Conservation (phyloP, 2,113 vertebrate genomes). For the Python bivittatus region DNA sequence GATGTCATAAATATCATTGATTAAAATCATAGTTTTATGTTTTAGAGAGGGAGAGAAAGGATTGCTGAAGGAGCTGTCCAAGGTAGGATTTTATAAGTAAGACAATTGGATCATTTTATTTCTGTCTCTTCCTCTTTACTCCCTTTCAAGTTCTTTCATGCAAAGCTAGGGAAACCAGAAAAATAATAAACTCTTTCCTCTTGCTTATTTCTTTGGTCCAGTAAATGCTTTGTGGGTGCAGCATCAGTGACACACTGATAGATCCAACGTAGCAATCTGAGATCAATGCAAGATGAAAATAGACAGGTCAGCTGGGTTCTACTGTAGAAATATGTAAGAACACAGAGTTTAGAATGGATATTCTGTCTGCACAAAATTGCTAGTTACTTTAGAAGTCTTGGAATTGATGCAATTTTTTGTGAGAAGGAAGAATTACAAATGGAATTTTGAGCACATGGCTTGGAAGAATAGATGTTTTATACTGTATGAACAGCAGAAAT, state of each 20-base stretch:
- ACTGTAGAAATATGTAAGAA: not conserved
- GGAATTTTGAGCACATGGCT: not conserved
- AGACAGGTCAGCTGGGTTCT: not conserved
- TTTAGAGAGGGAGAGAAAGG: constrained; percentile 19
- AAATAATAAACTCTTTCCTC: not conserved
- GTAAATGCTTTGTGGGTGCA: not conserved
- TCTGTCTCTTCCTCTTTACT: not conserved
- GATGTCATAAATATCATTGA: not conserved
- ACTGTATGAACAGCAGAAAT: not conserved
- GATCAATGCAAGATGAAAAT: not conserved
- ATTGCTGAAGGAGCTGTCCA: constrained; percentile 55
- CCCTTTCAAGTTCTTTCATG: not conserved
- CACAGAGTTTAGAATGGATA: constrained; percentile 2
- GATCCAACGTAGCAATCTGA: constrained; percentile 32
- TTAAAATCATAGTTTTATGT: constrained; percentile 17
- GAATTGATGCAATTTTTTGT: not conserved
- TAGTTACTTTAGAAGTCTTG: constrained; percentile 7
- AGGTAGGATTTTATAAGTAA: constrained; percentile 64
- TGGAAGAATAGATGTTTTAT: not conserved
- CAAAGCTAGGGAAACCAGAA: not conserved
- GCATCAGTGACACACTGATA: not conserved
- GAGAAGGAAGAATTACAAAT: constrained; percentile 32
- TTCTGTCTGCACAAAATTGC: not conserved
- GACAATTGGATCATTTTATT: not conserved
- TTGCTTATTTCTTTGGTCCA: not conserved